Percentiles rank a stretch among this genome's conserved stretches.
phyloP scores from a whole-genome alignment of 1,140 invertebrate genomes.

The Atta cephalotes region DNA sequence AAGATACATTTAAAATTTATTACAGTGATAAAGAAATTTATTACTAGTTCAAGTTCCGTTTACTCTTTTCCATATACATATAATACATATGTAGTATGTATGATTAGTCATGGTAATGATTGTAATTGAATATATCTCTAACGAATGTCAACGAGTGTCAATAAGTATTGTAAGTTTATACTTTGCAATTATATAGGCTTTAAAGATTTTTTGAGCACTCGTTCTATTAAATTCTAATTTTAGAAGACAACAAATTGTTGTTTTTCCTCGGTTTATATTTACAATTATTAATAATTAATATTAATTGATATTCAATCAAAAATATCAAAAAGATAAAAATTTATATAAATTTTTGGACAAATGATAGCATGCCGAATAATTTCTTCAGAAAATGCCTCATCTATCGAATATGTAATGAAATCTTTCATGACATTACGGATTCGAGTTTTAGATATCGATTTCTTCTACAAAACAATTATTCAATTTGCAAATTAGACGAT shows the following conservation, averaged over 20 bases:
- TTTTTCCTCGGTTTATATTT: not conserved
- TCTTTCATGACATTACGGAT: not conserved
- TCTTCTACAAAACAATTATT: conserved; percentile 25
- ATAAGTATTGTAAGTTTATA: not conserved
- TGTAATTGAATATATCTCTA: conserved; percentile 26
- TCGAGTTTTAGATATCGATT: conserved; percentile 8
- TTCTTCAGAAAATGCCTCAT: not conserved
- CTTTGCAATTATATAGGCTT: not conserved
- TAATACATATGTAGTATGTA: not conserved
- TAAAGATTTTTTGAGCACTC: not conserved
- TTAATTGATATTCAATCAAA: not conserved
- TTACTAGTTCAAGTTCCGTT: not conserved
- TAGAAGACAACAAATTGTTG: not conserved
- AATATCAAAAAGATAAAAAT: not conserved
- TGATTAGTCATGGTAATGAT: conserved; percentile 13
- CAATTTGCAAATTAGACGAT: conserved; percentile 61
- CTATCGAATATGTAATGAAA: not conserved
- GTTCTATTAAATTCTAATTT: conserved; percentile 17
- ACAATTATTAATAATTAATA: not conserved
- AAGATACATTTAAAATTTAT: not conserved
- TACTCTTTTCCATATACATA: not conserved
- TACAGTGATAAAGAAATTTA: not conserved
- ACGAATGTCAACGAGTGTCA: conserved; percentile 34
- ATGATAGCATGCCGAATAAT: not conserved
- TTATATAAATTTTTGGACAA: not conserved